Conservation (phyloP, 1,140 invertebrate species). For the Rhagoletis pomonella region DNA sequence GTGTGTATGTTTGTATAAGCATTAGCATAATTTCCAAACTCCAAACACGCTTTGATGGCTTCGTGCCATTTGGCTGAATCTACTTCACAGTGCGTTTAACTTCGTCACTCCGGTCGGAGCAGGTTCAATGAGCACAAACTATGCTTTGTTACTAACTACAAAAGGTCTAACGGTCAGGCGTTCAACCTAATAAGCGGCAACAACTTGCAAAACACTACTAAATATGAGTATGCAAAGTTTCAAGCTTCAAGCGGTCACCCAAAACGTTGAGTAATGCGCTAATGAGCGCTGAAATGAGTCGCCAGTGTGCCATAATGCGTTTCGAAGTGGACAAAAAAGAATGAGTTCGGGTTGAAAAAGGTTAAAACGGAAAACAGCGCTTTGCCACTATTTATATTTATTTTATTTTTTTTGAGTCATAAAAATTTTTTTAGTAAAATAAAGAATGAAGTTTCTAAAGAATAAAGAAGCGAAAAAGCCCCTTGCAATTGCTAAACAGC, state of each 20-base stretch:
- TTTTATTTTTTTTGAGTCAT: neutral
- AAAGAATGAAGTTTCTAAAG: neutral
- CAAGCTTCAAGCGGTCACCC: constrained; percentile 34
- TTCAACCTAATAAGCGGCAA: neutral
- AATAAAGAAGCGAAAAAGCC: neutral
- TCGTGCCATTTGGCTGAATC: neutral
- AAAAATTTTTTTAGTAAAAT: neutral
- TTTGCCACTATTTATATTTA: neutral
- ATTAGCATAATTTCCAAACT: neutral
- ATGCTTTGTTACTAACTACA: neutral
- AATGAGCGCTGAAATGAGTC: constrained; percentile 45
- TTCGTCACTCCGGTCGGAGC: neutral
- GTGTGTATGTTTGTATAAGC: too few relatives aligned
- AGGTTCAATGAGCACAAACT: neutral
- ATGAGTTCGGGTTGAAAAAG: neutral
- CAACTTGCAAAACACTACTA: constrained; percentile 2
- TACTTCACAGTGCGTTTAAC: neutral
- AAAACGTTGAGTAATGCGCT: constrained; percentile 28
- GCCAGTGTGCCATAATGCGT: constrained; percentile 33
- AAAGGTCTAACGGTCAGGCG: constrained; percentile 30
- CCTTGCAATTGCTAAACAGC: neutral
- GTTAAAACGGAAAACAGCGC: neutral
- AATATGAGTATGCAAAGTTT: neutral
- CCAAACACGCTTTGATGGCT: too few relatives aligned
- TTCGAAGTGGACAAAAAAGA: neutral